Conservation (phyloP, 2,888 invertebrate genomes). For the Rhimphoctona megacephalus region DNA sequence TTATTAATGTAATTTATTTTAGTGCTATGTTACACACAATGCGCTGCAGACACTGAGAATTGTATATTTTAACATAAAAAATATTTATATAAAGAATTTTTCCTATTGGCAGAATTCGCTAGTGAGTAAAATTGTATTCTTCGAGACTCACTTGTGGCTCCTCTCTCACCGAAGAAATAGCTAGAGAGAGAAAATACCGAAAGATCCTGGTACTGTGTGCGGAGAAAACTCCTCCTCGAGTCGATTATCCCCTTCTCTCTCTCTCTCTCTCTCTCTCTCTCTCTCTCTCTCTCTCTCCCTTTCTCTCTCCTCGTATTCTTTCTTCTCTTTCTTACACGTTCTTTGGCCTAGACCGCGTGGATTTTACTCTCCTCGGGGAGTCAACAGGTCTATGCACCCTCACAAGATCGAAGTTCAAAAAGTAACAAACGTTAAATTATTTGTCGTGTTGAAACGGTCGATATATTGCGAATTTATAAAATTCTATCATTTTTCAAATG, state of each 20-base stretch:
- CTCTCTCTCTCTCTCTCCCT: background rate
- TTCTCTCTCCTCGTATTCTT: background rate
- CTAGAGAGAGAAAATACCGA: background rate
- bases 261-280: conserved; percentile 5
- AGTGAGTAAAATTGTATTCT: conserved; percentile 30
- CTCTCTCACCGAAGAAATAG: background rate
- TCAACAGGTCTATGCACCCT: conserved; percentile 67
- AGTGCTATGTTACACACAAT: background rate
- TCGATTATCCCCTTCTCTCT: conserved; percentile 30
- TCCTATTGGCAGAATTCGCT: background rate
- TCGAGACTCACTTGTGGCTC: conserved; percentile 60
- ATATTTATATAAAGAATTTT: background rate
- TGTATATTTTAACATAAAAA: background rate
- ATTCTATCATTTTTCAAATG: background rate
- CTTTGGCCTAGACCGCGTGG: conserved; percentile 37
- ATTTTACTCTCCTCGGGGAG: conserved; percentile 47
- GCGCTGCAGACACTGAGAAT: background rate
- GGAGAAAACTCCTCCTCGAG: conserved; percentile 55
- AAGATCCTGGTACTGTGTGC: conserved; percentile 38
- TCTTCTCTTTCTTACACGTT: conserved; percentile 3
- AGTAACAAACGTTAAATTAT: conserved; percentile 16
- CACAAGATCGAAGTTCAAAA: conserved; percentile 55
- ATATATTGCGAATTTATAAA: background rate
- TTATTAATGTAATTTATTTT: background rate
- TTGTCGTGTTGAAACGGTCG: background rate